These are phyloP conservation scores for Tylochromis polylepis DNA, from an alignment of 2,113 vertebrate genomes.

Conservation along the genomic window DNA sequence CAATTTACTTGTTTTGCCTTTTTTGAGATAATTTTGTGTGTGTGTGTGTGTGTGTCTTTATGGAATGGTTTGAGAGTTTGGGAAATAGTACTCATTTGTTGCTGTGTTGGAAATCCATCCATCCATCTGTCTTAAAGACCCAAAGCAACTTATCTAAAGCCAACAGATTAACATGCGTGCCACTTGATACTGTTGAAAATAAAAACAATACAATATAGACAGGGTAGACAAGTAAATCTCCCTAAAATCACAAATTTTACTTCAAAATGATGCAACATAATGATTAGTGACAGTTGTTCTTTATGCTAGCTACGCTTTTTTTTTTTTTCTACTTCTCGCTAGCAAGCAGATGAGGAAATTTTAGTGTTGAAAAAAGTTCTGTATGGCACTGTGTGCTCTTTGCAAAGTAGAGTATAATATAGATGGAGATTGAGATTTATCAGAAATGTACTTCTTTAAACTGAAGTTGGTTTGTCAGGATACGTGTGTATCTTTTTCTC, in stretches of 20 bases:
- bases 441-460: background rate
- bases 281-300: background rate
- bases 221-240: background rate
- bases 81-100: background rate
- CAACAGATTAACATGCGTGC: background rate
- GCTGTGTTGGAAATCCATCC: background rate
- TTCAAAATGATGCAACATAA: background rate
- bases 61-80: background rate
- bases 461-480: background rate
- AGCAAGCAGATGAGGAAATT: background rate
- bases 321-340: background rate
- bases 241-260: background rate
- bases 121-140: background rate
- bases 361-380: background rate
- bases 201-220: background rate
- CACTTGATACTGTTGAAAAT: background rate
- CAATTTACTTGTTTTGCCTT: background rate
- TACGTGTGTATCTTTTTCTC: background rate
- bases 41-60: background rate
- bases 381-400: background rate
- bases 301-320: background rate
- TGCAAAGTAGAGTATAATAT: background rate
- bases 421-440: background rate
- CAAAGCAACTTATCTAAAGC: background rate
- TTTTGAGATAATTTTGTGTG: background rate